Conservation (phyloP, 2,797 vertebrate species). For the Poeciliopsis infans region DNA sequence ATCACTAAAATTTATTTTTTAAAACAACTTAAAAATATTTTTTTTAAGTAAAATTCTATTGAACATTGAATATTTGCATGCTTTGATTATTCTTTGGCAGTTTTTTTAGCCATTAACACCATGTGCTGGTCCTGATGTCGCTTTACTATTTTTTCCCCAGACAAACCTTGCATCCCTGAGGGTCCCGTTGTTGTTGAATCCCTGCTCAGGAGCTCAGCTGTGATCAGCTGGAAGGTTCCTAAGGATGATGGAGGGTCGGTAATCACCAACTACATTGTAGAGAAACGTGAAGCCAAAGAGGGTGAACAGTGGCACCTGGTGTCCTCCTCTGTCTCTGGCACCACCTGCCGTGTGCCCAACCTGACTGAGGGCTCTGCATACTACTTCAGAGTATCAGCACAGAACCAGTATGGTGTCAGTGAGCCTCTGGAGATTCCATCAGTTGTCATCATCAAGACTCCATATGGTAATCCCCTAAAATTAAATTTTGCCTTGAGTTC, state of each 20-base stretch:
- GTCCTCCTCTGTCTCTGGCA: constrained; percentile 93
- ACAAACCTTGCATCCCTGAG: constrained; percentile 93
- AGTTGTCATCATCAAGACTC: constrained; percentile 93
- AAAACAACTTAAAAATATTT: neutral
- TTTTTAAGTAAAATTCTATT: neutral
- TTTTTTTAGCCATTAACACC: neutral
- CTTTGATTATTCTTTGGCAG: neutral
- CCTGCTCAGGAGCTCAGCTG: constrained; percentile 90
- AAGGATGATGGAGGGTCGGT: constrained; percentile 93
- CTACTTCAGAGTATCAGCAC: constrained; percentile 98
- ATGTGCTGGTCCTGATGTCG: neutral
- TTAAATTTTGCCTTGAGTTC: neutral
- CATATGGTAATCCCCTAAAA: constrained; percentile 85
- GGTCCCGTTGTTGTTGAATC: constrained; percentile 94
- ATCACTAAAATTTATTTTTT: neutral
- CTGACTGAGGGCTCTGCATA: constrained; percentile 94
- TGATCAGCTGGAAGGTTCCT: constrained; percentile 98
- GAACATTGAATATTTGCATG: neutral
- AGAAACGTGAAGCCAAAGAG: constrained; percentile 97
- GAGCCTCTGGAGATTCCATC: constrained; percentile 92
- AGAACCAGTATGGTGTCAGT: constrained; percentile 96
- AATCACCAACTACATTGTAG: constrained; percentile 97
- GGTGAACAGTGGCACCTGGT: constrained; percentile 94
- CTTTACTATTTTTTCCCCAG: constrained; percentile 67
- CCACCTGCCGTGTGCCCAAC: constrained; percentile 92